A percentile compares a stretch with the other conserved stretches of the same genome.
phyloP scores from a whole-genome alignment of 2,113 vertebrate species.

The Lota lota region DNA sequence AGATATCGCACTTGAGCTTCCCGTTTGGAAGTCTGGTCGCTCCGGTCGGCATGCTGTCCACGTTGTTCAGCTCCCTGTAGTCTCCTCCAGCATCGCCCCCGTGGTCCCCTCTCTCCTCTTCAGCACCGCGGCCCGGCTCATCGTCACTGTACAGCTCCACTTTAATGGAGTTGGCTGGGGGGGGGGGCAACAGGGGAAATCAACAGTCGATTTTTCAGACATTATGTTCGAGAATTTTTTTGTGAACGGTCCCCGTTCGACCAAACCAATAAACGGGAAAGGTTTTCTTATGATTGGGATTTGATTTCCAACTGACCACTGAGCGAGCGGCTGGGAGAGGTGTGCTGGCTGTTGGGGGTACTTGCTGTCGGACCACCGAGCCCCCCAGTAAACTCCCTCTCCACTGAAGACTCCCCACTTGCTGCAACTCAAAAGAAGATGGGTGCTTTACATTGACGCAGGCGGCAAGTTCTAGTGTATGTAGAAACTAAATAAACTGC shows the following conservation, averaged over 20 bases:
- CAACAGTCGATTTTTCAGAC: neutral
- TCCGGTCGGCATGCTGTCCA: slow-evolving; percentile 80
- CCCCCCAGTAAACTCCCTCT: slow-evolving; percentile 90
- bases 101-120: slow-evolving; percentile 77
- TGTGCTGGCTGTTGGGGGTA: slow-evolving; percentile 94
- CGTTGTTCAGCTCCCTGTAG: slow-evolving; percentile 83
- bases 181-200: slow-evolving; percentile 10
- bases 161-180: slow-evolving; percentile 91
- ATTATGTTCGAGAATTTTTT: neutral
- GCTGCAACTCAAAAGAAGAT: slow-evolving; percentile 59
- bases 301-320: slow-evolving; percentile 80
- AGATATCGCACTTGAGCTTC: slow-evolving; percentile 94
- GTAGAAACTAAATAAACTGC: neutral
- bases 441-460: neutral
- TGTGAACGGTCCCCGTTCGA: neutral
- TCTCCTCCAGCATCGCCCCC: slow-evolving; percentile 78
- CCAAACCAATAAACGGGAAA: neutral
- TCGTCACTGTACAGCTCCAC: slow-evolving; percentile 98
- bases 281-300: neutral
- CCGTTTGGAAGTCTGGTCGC: slow-evolving; percentile 90
- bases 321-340: slow-evolving; percentile 89
- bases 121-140: slow-evolving; percentile 80
- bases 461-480: neutral
- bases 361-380: slow-evolving; percentile 88
- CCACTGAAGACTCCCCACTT: slow-evolving; percentile 92